Percentiles rank a stretch among this genome's conserved stretches.
Conservation (phyloP, 2,888 invertebrate species). For the Drosophila rellima region DNA sequence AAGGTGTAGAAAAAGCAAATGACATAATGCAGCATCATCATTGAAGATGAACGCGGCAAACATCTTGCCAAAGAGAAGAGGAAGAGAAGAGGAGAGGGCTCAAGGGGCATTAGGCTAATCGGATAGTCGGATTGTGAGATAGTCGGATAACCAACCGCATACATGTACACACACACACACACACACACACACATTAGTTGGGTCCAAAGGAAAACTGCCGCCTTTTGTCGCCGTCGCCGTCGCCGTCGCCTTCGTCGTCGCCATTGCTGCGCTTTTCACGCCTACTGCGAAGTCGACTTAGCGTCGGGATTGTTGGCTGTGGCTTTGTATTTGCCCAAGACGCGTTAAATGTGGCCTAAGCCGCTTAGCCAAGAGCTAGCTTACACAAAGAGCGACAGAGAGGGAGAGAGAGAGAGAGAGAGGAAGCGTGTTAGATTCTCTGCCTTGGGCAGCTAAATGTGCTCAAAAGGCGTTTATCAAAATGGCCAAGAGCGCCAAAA, state of each 20-base stretch:
- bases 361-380: constrained; percentile 64
- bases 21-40: constrained; percentile 79
- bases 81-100: not conserved
- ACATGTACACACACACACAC: not conserved
- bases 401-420: not conserved
- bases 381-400: not conserved
- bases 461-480: constrained; percentile 31
- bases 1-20: constrained; percentile 76
- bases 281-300: constrained; percentile 52
- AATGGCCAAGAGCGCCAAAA: constrained; percentile 28
- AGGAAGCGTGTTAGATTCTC: not conserved
- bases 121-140: constrained; percentile 64
- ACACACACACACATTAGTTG: constrained; percentile 7
- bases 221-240: no score
- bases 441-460: constrained; percentile 44
- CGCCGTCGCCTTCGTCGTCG: no score
- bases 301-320: constrained; percentile 19
- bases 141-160: constrained; percentile 16
- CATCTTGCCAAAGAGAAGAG: not conserved
- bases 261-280: constrained; percentile 74
- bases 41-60: constrained; percentile 31
- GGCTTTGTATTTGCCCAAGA: constrained; percentile 65
- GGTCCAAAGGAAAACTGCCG: constrained; percentile 62
- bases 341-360: constrained; percentile 82
- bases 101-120: constrained; percentile 78